phyloP scores from a whole-genome alignment of 2,888 invertebrate species.

The Drosophila putrida region DNA sequence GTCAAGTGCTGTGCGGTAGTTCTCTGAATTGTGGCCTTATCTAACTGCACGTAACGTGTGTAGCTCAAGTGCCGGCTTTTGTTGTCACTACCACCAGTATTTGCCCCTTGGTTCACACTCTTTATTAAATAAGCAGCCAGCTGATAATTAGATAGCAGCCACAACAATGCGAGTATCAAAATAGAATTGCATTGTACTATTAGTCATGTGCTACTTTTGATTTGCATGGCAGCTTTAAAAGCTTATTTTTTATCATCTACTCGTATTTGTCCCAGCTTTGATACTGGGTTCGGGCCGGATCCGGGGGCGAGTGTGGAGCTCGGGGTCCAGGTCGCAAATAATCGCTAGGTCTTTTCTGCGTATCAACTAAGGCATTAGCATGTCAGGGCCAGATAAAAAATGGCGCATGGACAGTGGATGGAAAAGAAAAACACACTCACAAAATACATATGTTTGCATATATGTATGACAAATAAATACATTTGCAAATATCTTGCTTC shows the following conservation, averaged over 20 bases:
- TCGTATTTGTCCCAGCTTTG: slow-evolving; percentile 11
- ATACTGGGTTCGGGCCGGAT: background rate
- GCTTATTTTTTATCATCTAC: slow-evolving; percentile 36
- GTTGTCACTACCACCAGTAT: slow-evolving; percentile 34
- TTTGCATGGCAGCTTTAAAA: slow-evolving; percentile 34
- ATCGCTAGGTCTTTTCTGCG: slow-evolving; percentile 42
- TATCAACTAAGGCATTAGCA: slow-evolving; percentile 62
- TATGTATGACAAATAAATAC: slow-evolving; percentile 43
- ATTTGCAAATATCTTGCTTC: slow-evolving; percentile 36
- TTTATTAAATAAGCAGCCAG: slow-evolving; percentile 53
- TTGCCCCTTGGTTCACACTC: slow-evolving; percentile 59
- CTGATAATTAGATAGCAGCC: slow-evolving; percentile 50
- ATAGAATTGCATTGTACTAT: slow-evolving; percentile 43
- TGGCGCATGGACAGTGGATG: slow-evolving; percentile 53
- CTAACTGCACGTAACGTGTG: slow-evolving; percentile 9
- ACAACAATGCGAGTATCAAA: slow-evolving; percentile 20
- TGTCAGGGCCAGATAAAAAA: slow-evolving; percentile 66
- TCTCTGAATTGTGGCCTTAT: slow-evolving; percentile 36
- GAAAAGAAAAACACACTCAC: slow-evolving; percentile 5
- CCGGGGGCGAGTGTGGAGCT: slow-evolving; percentile 1
- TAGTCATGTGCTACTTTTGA: slow-evolving; percentile 54
- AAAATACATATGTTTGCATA: slow-evolving; percentile 21
- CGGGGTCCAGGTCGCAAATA: slow-evolving; percentile 40
- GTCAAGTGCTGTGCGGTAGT: slow-evolving; percentile 28
- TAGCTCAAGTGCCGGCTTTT: slow-evolving; percentile 31